A percentile compares a stretch with the other conserved stretches of the same genome.
phyloP scores from a whole-genome alignment of 2,113 vertebrate genomes.

The Tychaedon coryphoeus region DNA sequence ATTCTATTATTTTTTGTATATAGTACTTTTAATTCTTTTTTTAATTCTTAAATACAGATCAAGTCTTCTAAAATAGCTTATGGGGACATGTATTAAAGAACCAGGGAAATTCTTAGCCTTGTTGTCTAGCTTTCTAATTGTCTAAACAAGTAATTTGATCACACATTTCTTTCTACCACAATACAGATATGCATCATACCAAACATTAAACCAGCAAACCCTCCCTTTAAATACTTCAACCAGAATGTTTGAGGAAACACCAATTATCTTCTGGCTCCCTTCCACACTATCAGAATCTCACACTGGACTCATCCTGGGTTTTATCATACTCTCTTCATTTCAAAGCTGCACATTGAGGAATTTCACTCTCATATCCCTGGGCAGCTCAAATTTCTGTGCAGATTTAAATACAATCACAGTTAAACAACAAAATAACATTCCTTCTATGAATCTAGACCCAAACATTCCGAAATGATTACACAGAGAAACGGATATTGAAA shows the following conservation, averaged over 20 bases:
- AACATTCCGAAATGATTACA: conserved; percentile 7
- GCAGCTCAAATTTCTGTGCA: neutral
- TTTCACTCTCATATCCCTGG: neutral
- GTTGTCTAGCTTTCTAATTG: neutral
- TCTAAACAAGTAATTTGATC: neutral
- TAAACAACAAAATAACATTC: neutral
- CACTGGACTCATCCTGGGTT: neutral
- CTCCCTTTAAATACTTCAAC: neutral
- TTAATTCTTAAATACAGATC: neutral
- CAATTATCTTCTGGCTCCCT: neutral
- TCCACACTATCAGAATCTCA: neutral
- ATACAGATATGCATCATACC: neutral
- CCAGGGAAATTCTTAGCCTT: neutral
- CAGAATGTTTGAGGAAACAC: neutral
- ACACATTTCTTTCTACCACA: neutral
- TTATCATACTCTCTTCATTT: neutral
- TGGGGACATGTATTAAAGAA: neutral
- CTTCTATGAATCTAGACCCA: neutral
- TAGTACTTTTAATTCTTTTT: neutral
- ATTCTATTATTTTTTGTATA: neutral
- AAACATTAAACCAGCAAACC: neutral
- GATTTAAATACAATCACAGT: neutral
- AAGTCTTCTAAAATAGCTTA: neutral
- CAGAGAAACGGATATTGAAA: conserved; percentile 36
- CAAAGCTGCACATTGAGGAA: neutral